Conservation (phyloP, 2,797 vertebrate genomes). For the Pangasius macronema region DNA sequence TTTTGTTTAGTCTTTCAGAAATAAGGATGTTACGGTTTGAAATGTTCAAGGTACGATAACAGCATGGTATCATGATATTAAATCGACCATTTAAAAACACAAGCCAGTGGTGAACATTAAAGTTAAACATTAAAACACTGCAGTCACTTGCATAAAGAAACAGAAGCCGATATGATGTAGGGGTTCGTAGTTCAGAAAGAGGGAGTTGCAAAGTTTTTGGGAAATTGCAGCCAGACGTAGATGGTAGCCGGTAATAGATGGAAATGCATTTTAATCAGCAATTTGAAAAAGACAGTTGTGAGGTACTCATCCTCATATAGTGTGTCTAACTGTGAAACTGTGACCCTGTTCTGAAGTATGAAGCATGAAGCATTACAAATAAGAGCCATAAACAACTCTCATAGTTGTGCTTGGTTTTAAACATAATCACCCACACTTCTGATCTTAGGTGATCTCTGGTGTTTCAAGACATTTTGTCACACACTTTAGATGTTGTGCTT, state of each 20-base stretch:
- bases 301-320: neutral
- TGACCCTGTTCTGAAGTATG: neutral
- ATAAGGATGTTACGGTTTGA: neutral
- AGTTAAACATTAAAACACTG: neutral
- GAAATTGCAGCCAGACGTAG: neutral
- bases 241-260: neutral
- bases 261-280: neutral
- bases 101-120: neutral
- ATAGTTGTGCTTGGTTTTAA: neutral
- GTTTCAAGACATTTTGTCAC: neutral
- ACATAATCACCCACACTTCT: neutral
- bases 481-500: neutral
- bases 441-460: neutral
- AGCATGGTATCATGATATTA: neutral
- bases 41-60: neutral
- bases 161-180: neutral
- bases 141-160: neutral
- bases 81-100: neutral
- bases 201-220: neutral
- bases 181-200: neutral
- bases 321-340: neutral
- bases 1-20: constrained; percentile 6
- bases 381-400: neutral
- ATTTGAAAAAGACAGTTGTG: neutral
- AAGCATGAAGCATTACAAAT: neutral